Evolutionary conservation across 2,888 invertebrate genomes (phyloP).

Genomic region (Lepidocyrtinus sp.): DNA sequence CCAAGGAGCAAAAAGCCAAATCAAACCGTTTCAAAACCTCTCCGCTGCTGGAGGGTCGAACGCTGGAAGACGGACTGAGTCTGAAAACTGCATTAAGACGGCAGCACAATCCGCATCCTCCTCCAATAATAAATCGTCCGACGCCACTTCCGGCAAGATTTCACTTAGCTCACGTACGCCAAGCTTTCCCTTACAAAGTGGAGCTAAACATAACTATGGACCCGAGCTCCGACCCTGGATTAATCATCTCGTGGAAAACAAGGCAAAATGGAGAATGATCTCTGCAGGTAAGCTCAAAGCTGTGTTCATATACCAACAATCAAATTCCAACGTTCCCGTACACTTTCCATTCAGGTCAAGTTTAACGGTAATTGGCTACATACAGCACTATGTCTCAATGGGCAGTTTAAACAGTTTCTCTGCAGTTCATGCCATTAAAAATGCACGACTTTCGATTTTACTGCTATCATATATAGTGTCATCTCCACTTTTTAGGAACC

Average conservation of each 20-base stretch:
- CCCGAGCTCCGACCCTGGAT: conserved; percentile 68
- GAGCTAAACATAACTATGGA: conserved; percentile 61
- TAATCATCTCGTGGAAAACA: conserved; percentile 70
- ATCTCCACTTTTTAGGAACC: no score
- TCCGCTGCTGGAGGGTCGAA: conserved; percentile 23
- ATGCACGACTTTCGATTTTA: no score
- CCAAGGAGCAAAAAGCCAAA: conserved; percentile 42
- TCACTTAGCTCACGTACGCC: conserved; percentile 66
- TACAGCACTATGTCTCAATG: neutral
- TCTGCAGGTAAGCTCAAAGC: conserved; percentile 65
- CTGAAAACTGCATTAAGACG: conserved; percentile 67
- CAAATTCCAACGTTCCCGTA: no score
- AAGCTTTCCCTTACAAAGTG: conserved; percentile 67
- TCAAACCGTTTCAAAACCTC: conserved; percentile 58
- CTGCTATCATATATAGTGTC: no score
- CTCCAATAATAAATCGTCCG: conserved; percentile 23
- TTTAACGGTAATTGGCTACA: neutral
- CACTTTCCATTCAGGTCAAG: neutral
- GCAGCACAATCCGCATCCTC: conserved; percentile 37
- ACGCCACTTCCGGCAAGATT: conserved; percentile 38
- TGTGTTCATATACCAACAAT: no score
- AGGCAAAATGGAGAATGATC: conserved; percentile 70
- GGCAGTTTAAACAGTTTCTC: no score
- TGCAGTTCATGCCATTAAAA: no score
- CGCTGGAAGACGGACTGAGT: conserved; percentile 66